Percentiles rank a stretch among this genome's conserved stretches.
phyloP scores from a whole-genome alignment of 2,797 vertebrate genomes.

The Pygocentrus nattereri region DNA sequence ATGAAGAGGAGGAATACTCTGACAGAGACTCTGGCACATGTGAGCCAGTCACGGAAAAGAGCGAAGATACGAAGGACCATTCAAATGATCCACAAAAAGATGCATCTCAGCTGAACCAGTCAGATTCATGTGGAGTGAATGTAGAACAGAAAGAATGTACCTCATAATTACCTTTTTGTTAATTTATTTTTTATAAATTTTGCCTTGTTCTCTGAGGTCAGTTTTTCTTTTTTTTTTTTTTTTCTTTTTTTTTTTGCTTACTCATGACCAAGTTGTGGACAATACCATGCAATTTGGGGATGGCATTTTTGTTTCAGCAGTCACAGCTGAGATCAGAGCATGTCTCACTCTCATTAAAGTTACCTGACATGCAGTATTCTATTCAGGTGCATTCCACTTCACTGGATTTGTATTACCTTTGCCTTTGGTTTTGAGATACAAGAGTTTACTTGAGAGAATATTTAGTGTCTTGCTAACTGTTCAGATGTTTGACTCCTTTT shows the following conservation, averaged over 20 bases:
- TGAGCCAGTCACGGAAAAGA: constrained; percentile 44
- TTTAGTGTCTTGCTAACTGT: neutral
- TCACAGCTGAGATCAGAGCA: neutral
- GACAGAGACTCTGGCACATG: constrained; percentile 71
- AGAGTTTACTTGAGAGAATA: neutral
- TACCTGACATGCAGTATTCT: neutral
- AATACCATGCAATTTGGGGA: neutral
- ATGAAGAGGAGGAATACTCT: constrained; percentile 57
- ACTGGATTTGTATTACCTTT: neutral
- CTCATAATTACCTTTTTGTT: neutral
- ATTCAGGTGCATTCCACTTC: neutral
- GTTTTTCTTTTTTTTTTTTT: too few species aligned
- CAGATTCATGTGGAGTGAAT: constrained; percentile 34
- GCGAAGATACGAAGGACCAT: constrained; percentile 3
- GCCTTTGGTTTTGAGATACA: neutral
- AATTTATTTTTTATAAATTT: neutral
- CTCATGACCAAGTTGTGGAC: constrained; percentile 20
- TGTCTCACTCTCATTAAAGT: constrained; percentile 5
- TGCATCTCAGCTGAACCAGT: constrained; percentile 29
- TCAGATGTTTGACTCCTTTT: neutral
- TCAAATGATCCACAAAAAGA: constrained; percentile 25
- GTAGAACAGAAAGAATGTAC: constrained; percentile 14
- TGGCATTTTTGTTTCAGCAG: constrained; percentile 13
- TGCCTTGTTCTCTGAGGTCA: neutral
- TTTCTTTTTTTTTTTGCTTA: neutral